Base-by-base conservation (phyloP, 1,140 invertebrate genomes). In the Drosophila sucinea region DNA sequence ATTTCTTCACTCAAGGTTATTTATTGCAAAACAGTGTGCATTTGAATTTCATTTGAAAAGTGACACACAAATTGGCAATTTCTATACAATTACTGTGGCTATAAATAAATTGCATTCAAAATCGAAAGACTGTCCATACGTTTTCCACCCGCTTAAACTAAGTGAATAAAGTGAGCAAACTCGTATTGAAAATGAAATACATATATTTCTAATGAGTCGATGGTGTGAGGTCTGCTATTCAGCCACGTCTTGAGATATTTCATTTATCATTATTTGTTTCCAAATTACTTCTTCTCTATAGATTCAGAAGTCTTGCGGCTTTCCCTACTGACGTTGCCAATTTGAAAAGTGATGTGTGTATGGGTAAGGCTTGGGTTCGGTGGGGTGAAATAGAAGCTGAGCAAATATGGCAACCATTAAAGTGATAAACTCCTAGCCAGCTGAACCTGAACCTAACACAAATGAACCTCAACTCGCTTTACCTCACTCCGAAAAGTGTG, bases 341-440 rank as follows among this genome's bases (percentile, higher is more conserved):
- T 85, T 85, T 75, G 70, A 11, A 11, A 11, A 3, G 11, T 11
- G 29, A 41, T 44, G n/a, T 44, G 4, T 5, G n/a, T 23, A 44
- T 44, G n/a, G 1, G n/a, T 23, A 47, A 23, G 10, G 35, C 2
- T 11, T 35, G 3, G 66, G 72, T 55, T 55, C 44, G 32, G 33
- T 51, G 44, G 57, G 61, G 71, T 69, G 79, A 70, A 72, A 70
- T 33, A 67, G 60, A 44, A 60, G 69, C 51, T 60, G 56, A 60
- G 70, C 79, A 77, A 86, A 87, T 79, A 87, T 86, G 79, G 83
- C 79, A 60, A 84, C 83, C 84, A 87, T 86, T 89, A 87, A 87
- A 82, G 68, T 83, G 83, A 86, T 80, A 86, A 86, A 74, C 72
- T 72, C 66, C 65, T 67, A 70, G 56, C 78, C 62, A 64, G 47